phyloP scores from a whole-genome alignment of 2,113 vertebrate genomes.

The Clupea harengus region DNA sequence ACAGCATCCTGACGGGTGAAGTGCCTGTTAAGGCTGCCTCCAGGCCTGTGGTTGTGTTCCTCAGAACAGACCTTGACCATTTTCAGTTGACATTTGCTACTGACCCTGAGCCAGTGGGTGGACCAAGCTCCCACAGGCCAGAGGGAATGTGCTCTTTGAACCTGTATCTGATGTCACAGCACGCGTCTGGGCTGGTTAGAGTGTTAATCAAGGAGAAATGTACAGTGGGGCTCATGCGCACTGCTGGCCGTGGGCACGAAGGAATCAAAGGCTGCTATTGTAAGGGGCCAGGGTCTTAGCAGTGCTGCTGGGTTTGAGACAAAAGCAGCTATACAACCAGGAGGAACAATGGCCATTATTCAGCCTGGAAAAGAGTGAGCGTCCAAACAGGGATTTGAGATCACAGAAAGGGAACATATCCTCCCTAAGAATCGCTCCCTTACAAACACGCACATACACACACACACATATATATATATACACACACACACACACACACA shows the following conservation, averaged over 20 bases:
- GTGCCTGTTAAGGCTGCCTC: neutral
- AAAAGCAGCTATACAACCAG: constrained; percentile 36
- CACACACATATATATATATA: neutral
- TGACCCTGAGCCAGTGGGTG: neutral
- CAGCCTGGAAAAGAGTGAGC: constrained; percentile 29
- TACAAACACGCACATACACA: neutral
- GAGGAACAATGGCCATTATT: constrained; percentile 49
- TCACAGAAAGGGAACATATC: constrained; percentile 34
- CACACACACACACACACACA: constrained; percentile 4
- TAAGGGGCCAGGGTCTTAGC: constrained; percentile 9
- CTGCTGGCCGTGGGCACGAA: constrained; percentile 18
- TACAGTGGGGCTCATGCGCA: constrained; percentile 32
- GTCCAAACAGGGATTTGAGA: constrained; percentile 17
- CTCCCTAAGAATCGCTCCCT: constrained; percentile 29
- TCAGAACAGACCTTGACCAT: neutral
- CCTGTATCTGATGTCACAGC: constrained; percentile 15
- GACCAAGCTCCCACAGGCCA: neutral
- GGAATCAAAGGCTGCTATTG: constrained; percentile 34
- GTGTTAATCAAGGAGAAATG: constrained; percentile 43
- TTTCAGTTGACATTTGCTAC: neutral
- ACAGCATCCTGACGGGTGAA: neutral
- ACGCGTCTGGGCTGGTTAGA: constrained; percentile 24
- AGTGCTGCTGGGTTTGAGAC: constrained; percentile 27
- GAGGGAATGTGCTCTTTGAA: constrained; percentile 26
- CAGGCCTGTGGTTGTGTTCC: neutral